Evolutionary conservation across 2,113 vertebrate species (phyloP).

Genomic region (Balaeniceps rex): DNA sequence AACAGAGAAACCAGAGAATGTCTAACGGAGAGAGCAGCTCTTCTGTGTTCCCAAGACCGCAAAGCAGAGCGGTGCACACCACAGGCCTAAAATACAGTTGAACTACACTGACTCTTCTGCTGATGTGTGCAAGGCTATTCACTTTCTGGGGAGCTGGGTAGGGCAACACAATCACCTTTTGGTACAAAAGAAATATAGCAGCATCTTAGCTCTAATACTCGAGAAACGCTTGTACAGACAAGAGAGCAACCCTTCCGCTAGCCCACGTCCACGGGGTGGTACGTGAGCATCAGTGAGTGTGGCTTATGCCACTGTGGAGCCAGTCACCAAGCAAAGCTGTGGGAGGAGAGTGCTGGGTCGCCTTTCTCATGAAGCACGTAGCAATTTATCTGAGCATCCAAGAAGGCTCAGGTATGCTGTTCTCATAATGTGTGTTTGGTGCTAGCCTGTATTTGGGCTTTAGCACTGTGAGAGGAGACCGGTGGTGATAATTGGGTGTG

Average conservation of each 20-base stretch:
- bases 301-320: neutral
- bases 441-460: neutral
- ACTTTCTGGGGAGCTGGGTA: neutral
- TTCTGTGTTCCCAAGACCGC: neutral
- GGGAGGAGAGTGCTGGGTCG: accelerated
- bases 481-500: no score
- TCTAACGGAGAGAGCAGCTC: neutral
- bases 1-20: neutral
- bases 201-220: neutral
- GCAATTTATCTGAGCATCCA: neutral
- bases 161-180: neutral
- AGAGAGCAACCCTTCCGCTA: neutral
- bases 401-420: neutral
- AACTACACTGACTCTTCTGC: neutral
- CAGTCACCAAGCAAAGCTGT: neutral
- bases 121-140: neutral
- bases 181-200: neutral
- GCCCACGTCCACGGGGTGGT: accelerated
- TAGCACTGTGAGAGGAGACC: neutral
- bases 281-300: neutral
- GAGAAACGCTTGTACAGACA: neutral
- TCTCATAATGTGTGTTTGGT: neutral
- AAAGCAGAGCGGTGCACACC: neutral
- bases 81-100: neutral
- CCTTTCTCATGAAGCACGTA: no score